phyloP scores from a whole-genome alignment of 2,888 invertebrate species.

The Sceliomorpha sp. region DNA sequence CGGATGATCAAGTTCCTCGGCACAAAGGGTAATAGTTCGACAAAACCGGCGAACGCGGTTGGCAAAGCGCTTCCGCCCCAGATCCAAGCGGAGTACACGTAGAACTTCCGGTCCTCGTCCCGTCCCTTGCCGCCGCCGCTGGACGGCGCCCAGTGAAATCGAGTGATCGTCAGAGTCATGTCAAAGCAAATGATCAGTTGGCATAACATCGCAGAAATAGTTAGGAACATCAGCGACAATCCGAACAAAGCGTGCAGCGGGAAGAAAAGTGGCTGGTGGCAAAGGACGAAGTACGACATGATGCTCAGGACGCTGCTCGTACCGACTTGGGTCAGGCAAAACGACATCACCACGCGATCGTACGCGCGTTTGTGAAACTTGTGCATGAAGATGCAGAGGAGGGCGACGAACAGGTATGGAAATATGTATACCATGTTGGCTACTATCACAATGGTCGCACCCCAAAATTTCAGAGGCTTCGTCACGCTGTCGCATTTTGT shows the following conservation, averaged over 20 bases:
- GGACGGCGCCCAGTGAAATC: slow-evolving; percentile 66
- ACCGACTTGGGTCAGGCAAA: slow-evolving; percentile 62
- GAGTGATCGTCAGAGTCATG: slow-evolving; percentile 69
- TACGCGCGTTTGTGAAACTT: slow-evolving; percentile 63
- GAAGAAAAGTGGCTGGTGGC: slow-evolving; percentile 55
- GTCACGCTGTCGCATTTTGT: slow-evolving; percentile 61
- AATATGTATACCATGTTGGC: slow-evolving; percentile 69
- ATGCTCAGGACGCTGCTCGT: slow-evolving; percentile 60
- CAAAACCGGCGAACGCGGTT: slow-evolving; percentile 58
- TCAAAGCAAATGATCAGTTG: slow-evolving; percentile 71
- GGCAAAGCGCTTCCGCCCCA: slow-evolving; percentile 59
- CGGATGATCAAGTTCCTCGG: slow-evolving; percentile 60
- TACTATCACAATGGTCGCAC: slow-evolving; percentile 65
- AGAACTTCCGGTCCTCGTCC: slow-evolving; percentile 64
- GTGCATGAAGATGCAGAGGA: slow-evolving; percentile 60
- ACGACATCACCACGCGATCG: slow-evolving; percentile 65
- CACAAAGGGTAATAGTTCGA: slow-evolving; percentile 65
- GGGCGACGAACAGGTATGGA: slow-evolving; percentile 63
- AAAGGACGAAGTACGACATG: slow-evolving; percentile 62
- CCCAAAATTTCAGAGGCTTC: slow-evolving; percentile 65
- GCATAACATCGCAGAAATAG: slow-evolving; percentile 66
- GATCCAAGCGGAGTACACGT: slow-evolving; percentile 55
- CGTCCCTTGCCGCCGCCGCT: slow-evolving; percentile 46
- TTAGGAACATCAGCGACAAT: slow-evolving; percentile 63
- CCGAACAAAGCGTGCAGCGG: slow-evolving; percentile 58